A percentile compares a stretch with the other conserved stretches of the same genome.
These are phyloP conservation scores for Drosophila limbata DNA, from an alignment of 2,888 invertebrate genomes.

Conservation along the genomic window DNA sequence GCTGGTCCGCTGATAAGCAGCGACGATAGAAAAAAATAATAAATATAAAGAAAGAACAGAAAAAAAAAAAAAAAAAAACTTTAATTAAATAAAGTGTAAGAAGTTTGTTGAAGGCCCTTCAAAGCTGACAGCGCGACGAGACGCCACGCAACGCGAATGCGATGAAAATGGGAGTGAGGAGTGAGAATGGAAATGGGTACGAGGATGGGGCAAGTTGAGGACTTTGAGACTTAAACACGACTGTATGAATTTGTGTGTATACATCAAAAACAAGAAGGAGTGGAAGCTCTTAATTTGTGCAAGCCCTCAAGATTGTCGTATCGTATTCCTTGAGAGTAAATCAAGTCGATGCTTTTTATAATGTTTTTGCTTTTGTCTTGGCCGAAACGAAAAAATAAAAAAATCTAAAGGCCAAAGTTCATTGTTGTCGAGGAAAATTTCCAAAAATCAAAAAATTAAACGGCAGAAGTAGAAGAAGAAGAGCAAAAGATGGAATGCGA, in stretches of 20 bases:
- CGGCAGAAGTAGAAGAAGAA: not conserved
- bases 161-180: not conserved
- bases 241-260: conserved; percentile 41
- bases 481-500: conserved; percentile 18
- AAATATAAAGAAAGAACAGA: conserved; percentile 30
- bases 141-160: not conserved
- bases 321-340: conserved; percentile 50
- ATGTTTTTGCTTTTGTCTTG: conserved; percentile 63
- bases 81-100: conserved; percentile 79
- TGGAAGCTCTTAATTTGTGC: conserved; percentile 49
- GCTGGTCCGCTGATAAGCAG: conserved; percentile 64
- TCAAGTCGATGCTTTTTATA: conserved; percentile 60
- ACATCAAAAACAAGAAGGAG: conserved; percentile 32
- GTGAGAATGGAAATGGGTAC: not conserved
- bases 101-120: conserved; percentile 67
- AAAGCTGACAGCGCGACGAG: conserved; percentile 46
- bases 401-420: conserved; percentile 54
- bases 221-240: conserved; percentile 3
- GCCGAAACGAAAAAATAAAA: conserved; percentile 7
- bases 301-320: conserved; percentile 26
- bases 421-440: conserved; percentile 52
- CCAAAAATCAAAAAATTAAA: conserved; percentile 21
- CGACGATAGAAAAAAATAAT: conserved; percentile 47
- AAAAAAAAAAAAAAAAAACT: conserved; percentile 55
- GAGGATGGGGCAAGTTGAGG: conserved; percentile 4